Conservation (phyloP, 2,797 vertebrate species). For the Odontamblyopus lacepedii region DNA sequence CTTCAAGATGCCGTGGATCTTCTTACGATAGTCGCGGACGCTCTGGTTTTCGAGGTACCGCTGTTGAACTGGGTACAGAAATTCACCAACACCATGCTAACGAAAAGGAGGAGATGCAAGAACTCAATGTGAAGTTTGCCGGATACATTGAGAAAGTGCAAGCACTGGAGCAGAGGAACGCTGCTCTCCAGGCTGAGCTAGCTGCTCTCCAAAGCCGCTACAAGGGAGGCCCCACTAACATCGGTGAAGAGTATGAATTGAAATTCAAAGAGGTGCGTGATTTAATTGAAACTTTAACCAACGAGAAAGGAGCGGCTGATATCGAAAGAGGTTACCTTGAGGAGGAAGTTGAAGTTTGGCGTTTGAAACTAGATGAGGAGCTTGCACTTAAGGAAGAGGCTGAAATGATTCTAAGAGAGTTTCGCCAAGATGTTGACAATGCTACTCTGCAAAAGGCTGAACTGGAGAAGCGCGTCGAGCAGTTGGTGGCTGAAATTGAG, state of each 20-base stretch:
- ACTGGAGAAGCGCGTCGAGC: conserved; percentile 75
- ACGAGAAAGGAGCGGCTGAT: conserved; percentile 81
- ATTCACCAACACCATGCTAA: conserved; percentile 76
- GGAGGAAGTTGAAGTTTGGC: conserved; percentile 84
- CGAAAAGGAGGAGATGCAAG: conserved; percentile 84
- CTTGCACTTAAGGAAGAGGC: conserved; percentile 81
- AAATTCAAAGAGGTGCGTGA: conserved; percentile 82
- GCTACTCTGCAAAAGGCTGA: conserved; percentile 83
- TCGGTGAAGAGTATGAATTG: conserved; percentile 79
- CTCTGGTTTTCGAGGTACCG: conserved; percentile 62
- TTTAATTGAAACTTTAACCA: conserved; percentile 76
- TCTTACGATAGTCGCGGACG: conserved; percentile 69
- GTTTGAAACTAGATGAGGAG: conserved; percentile 82
- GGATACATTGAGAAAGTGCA: conserved; percentile 81
- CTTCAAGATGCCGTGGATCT: conserved; percentile 68
- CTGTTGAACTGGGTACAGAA: conserved; percentile 72
- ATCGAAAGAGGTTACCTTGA: conserved; percentile 83
- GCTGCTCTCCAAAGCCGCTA: conserved; percentile 63
- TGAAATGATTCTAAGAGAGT: conserved; percentile 81
- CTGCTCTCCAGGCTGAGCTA: conserved; percentile 62
- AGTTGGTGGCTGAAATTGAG: conserved; percentile 76
- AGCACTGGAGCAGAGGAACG: conserved; percentile 79
- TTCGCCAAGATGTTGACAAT: conserved; percentile 82
- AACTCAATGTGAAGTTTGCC: conserved; percentile 76
- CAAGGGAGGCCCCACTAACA: conserved; percentile 69